Conservation (phyloP, 2,888 invertebrate species). For the Mythimna vitellina region DNA sequence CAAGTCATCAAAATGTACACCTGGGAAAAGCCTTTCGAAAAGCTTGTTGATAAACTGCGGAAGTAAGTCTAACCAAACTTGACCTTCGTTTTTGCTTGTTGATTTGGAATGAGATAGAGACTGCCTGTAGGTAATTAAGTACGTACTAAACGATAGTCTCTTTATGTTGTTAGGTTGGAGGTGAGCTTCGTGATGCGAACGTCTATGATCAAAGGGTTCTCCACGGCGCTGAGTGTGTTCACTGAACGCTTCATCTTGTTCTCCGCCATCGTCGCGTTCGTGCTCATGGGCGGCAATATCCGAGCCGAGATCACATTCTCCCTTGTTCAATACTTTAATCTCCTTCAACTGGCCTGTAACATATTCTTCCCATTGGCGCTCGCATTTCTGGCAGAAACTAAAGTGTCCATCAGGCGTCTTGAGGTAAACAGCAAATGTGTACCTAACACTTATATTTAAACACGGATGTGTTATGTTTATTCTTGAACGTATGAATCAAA, state of each 20-base stretch:
- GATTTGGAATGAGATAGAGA: background rate
- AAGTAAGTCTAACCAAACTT: slow-evolving; percentile 87
- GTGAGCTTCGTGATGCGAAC: slow-evolving; percentile 92
- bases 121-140: background rate
- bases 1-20: slow-evolving; percentile 97
- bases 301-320: slow-evolving; percentile 93
- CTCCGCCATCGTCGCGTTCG: slow-evolving; percentile 94
- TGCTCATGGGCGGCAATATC: slow-evolving; percentile 91
- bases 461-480: slow-evolving; percentile 5
- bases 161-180: slow-evolving; percentile 90
- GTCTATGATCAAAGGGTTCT: slow-evolving; percentile 92
- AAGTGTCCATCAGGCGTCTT: slow-evolving; percentile 91
- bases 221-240: slow-evolving; percentile 93
- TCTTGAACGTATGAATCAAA: slow-evolving; percentile 19
- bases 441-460: slow-evolving; percentile 4
- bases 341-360: slow-evolving; percentile 92
- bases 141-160: background rate
- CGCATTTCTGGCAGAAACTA: slow-evolving; percentile 91
- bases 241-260: slow-evolving; percentile 96
- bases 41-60: slow-evolving; percentile 92
- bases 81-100: background rate
- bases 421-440: slow-evolving; percentile 83
- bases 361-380: slow-evolving; percentile 92
- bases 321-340: slow-evolving; percentile 94
- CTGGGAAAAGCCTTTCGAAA: slow-evolving; percentile 95